phyloP scores from a whole-genome alignment of 2,888 invertebrate species.

The Rhamnusium bicolor region DNA sequence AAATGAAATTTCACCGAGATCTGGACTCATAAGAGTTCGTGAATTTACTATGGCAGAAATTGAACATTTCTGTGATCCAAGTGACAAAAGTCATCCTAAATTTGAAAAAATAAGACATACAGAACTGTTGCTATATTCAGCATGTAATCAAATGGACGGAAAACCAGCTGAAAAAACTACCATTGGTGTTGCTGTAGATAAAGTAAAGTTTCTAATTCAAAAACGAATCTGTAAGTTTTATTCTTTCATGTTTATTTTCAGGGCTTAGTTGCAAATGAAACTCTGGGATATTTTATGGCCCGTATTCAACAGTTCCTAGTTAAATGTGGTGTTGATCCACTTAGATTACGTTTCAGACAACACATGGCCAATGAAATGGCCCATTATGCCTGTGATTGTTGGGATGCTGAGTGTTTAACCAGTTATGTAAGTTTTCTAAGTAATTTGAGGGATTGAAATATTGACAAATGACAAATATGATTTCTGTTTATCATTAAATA shows the following conservation, averaged over 20 bases:
- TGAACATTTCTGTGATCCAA: constrained; percentile 98
- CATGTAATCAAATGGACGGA: constrained; percentile 98
- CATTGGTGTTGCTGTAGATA: constrained; percentile 91
- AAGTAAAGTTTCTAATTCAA: constrained; percentile 72
- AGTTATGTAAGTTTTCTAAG: constrained; percentile 82
- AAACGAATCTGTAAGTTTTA: background rate
- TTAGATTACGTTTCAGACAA: constrained; percentile 93
- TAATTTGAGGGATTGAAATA: background rate
- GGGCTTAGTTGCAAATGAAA: constrained; percentile 95
- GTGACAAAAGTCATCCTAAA: constrained; percentile 90
- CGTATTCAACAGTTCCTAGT: constrained; percentile 92
- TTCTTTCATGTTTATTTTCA: constrained; percentile 60
- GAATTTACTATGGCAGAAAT: constrained; percentile 99
- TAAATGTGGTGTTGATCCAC: constrained; percentile 89
- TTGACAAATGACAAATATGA: too few species aligned
- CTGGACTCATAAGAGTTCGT: constrained; percentile 94
- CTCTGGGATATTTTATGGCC: constrained; percentile 98
- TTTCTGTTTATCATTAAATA: too few species aligned
- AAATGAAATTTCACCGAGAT: constrained; percentile 99
- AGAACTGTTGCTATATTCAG: constrained; percentile 90
- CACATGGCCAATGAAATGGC: constrained; percentile 99
- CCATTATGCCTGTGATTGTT: constrained; percentile 99
- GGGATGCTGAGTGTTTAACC: constrained; percentile 99
- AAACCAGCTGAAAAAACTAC: constrained; percentile 83
- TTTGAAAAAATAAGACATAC: constrained; percentile 86